Evolutionary conservation across 2,797 vertebrate genomes (phyloP), one percentile per base, ranked within the genome.

Genomic region (Glyptemys insculpta): DNA sequence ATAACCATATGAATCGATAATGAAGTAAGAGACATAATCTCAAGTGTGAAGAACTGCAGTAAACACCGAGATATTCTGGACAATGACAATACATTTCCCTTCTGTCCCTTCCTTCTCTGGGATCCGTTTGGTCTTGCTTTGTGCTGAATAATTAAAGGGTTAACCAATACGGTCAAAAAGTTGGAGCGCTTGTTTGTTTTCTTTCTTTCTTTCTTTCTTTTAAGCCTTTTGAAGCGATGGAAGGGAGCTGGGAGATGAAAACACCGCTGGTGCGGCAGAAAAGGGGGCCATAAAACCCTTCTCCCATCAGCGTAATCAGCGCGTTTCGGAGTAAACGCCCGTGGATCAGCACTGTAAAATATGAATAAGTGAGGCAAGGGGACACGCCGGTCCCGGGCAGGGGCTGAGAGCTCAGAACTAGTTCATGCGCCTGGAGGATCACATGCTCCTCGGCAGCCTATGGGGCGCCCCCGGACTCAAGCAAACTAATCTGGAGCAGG

Each of bases 391-490:
- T 93, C 91, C 25, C 29, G 62, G 74, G 79, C 81, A 86, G 80
- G 93, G 87, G 79, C 52, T 90, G 76, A 83, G 83, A n/a, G 34
- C 65, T 37, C 65, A 5, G 34, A 59, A 23, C 68, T 41, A 6
- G 21, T 41, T 25, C 68, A 21, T 11, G 9, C n/a, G 95, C 95
- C 96, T 85, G 95, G 94, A 96, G 76, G 94, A 96, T 97, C 98
- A 98, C 98, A 98, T 98, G 98, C 92, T 97, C 57, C 49, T 31
- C 91, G 53, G 83, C 93, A 97, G 96, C 98, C 98, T 98, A 98
- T 98, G 96, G 92, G 90, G 82, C 94, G 91, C 96, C 90, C 95
- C 78, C 94, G 81, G 92, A 86, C 92, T 96, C 88, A 91, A 88
- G 93, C 95, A 97, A 97, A 96, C 96, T 96, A 97, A 97, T 96